Evolutionary conservation across 2,113 vertebrate genomes (phyloP), one percentile per base, ranked within the genome.

Genomic region (Balaeniceps rex): DNA sequence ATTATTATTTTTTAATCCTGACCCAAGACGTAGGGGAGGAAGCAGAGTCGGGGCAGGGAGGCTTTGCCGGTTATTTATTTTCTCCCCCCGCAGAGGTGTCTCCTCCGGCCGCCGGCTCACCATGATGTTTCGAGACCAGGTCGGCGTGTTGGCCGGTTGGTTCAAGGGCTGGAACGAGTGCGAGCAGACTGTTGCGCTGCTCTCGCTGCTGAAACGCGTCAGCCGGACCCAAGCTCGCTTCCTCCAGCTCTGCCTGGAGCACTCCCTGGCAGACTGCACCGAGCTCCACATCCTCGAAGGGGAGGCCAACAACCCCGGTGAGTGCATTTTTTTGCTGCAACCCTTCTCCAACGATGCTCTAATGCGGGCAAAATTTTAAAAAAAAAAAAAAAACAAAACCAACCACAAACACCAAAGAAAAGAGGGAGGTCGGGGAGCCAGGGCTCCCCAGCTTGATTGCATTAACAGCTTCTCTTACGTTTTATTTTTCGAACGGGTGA

Each of bases 91-190:
- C 92, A 89, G 96, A 84, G 87, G 87, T 83, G 70, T 74, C 76
- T 34, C 26, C 78, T 47, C 68, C 24, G 57, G 72, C 91, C 92
- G 14, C 68, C 75, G 51, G 68, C 98, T 97, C 98, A 99, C 98
- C 99, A 99, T 99, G 99, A 99, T 99, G 99, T 99, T 99, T 99
- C 99, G 99, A 69, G 99, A 99, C 98, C 99, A 99, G 99, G 99
- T 99, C 79, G 99, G 99, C 94, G 99, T 99, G 94, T 96, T 99
- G 92, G 99, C 99, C 97, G 99, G 99, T 93, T 99, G 99, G 99
- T 99, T 99, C 97, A 99, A 99, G 98, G 99, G 99, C 93, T 99
- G 99, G 99, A 99, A 99, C 28, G 99, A 99, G 97, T 99, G 99
- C 21, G 99, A 99, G 93, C 99, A 99, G 98, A 99, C 99, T 54